Percentiles rank a stretch among this genome's conserved stretches.
These are phyloP conservation scores for Rhynchomys soricoides DNA, from an alignment of 2,113 vertebrate species.

Conservation along the genomic window DNA sequence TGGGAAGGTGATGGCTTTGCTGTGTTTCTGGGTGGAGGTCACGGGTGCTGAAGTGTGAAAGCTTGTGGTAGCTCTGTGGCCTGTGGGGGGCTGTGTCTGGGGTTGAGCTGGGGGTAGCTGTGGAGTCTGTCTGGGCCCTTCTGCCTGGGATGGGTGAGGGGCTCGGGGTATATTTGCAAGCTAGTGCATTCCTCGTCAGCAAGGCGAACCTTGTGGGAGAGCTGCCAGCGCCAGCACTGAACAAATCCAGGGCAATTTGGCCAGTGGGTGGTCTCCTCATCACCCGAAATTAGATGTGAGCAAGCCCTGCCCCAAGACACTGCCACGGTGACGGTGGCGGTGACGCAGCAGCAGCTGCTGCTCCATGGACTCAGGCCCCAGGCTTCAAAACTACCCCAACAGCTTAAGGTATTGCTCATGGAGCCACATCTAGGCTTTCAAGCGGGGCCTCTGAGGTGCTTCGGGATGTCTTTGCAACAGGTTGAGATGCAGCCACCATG, in stretches of 20 bases:
- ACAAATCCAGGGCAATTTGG: slow-evolving; percentile 24
- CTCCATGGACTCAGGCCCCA: not conserved
- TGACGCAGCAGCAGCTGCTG: not conserved
- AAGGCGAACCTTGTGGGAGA: not conserved
- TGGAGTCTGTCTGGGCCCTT: not conserved
- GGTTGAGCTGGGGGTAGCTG: not conserved
- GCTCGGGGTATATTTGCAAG: not conserved
- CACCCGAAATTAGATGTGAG: not conserved
- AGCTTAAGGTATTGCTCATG: not conserved
- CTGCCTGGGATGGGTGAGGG: not conserved
- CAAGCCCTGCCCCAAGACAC: not conserved
- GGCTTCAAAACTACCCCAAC: not conserved
- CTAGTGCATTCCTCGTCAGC: not conserved
- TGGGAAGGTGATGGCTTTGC: not conserved
- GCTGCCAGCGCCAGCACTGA: not conserved
- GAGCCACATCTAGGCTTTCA: rapidly evolving
- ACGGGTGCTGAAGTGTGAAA: not conserved
- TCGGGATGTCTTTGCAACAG: rapidly evolving
- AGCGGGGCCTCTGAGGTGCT: rapidly evolving
- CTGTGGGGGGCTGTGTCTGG: rapidly evolving
- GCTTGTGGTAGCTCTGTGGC: rapidly evolving
- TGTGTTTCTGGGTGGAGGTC: not conserved
- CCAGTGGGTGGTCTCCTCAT: slow-evolving; percentile 66
- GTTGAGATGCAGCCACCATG: not conserved
- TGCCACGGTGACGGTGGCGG: not conserved